Evolutionary conservation across 2,888 invertebrate genomes (phyloP).

Genomic region (Glyphotaelius pellucidus): DNA sequence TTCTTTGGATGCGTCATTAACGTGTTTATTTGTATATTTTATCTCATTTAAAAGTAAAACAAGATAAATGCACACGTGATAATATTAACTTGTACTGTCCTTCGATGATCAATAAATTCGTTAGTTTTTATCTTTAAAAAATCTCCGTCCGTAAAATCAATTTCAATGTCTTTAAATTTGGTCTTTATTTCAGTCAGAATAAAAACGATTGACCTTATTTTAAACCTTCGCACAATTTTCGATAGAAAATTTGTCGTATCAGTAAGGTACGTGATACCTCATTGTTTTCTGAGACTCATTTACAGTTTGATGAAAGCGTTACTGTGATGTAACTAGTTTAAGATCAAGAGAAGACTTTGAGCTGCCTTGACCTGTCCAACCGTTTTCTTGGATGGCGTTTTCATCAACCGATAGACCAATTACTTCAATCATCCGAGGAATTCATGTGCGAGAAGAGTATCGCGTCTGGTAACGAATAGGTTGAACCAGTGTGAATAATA

Average conservation of each 20-base stretch:
- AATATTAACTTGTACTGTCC: constrained; percentile 7
- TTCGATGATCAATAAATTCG: background rate
- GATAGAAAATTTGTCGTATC: background rate
- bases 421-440: constrained; percentile 1
- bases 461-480: background rate
- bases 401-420: background rate
- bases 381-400: background rate
- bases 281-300: background rate
- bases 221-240: background rate
- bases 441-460: background rate
- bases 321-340: background rate
- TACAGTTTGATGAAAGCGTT: background rate
- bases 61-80: background rate
- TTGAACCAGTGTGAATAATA: background rate
- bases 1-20: background rate
- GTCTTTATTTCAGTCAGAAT: background rate
- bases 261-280: background rate
- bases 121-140: background rate
- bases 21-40: background rate
- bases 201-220: background rate
- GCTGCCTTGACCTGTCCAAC: background rate
- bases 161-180: background rate
- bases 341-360: constrained; percentile 7
- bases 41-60: background rate
- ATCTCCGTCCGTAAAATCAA: background rate